Evolutionary conservation across 2,888 invertebrate genomes (phyloP), one percentile per base, ranked within the genome.

Genomic region (Pherbina coryleti): DNA sequence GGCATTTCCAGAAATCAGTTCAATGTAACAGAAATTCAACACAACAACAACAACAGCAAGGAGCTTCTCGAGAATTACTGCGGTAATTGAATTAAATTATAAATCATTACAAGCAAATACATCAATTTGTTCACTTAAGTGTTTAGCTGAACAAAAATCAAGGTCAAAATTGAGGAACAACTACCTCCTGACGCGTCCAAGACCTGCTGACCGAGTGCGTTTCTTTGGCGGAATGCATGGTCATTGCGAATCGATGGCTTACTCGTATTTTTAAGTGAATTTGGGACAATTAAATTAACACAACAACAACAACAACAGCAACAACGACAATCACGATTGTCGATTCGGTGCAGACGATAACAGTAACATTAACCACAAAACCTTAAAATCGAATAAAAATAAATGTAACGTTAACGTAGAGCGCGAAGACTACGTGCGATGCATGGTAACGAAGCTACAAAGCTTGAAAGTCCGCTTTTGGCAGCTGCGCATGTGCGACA

Each of bases 91-190:
- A 72, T 72, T 57, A 57, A 75, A 75, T 72, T 75, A 78, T 76
- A 78, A 72, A 75, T 14, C 71, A 53, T 75, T 66, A 75, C 71
- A 37, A 71, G 78, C 71, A 64, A 62, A 75, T 78, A 75, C 60
- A 49, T 78, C 37, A 72, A 44, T 72, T 72, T 55, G 19, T 72
- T 37, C 67, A 73, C 72, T 67, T 64, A 69, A 67, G 71, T 28
- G 72, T 78, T 72, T 67, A 57, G 14, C 37, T 4, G 1, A 44
- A 44, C 34, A 3, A n/a, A 31, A 67, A 60, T 60, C 60, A 60
- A 60, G 60, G 60, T 60, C n/a, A 17, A 22, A 60, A 8, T 28
- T 28, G 60, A 60, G 25, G 7, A 44, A 44, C 44, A 11, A 3
- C 44, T 44, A 44, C 60, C 60, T 17, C 60, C 60, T 7, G 25